Evolutionary conservation across 30 jellyfish, hydroid and myxozoan genomes (phyloP).

Genomic region (Pseudorhiza aurosa): DNA sequence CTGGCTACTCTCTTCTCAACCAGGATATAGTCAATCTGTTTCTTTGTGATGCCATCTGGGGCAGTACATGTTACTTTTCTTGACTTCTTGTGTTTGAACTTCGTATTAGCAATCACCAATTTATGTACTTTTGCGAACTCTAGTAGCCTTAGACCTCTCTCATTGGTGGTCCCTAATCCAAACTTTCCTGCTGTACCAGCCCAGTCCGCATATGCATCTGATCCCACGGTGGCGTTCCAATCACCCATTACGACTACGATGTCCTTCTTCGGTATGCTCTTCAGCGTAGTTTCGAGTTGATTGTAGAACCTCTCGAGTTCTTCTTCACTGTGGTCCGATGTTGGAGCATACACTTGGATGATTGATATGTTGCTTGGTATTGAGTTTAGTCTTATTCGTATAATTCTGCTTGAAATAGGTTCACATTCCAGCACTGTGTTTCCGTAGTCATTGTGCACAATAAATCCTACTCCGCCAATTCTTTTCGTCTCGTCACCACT

Average conservation of each 20-base stretch:
- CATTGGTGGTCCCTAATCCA: conserved; percentile 48
- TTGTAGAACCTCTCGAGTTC: conserved; percentile 28
- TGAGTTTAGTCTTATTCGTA: conserved; percentile 19
- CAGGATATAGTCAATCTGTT: too few species aligned
- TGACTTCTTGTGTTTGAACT: conserved; percentile 24
- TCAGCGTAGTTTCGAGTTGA: conserved; percentile 32
- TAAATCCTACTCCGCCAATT: conserved; percentile 37
- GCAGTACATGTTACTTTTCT: conserved; percentile 36
- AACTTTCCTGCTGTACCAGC: conserved; percentile 57
- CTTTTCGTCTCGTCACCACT: conserved; percentile 41
- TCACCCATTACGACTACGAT: conserved; percentile 47
- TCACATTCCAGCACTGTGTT: conserved; percentile 37
- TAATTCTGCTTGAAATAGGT: conserved; percentile 60
- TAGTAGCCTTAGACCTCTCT: too few species aligned
- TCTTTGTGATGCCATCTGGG: conserved; percentile 33
- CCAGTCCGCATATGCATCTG: conserved; percentile 54
- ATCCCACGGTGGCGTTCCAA: conserved; percentile 53
- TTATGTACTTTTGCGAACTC: conserved; percentile 39
- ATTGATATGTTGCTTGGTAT: conserved; percentile 33
- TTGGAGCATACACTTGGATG: conserved; percentile 62
- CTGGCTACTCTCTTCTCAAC: conserved; percentile 12
- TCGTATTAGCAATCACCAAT: conserved; percentile 34
- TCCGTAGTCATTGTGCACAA: conserved; percentile 5
- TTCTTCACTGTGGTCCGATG: conserved; percentile 41
- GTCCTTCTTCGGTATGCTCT: conserved; percentile 48